Conservation (phyloP, 1,140 invertebrate genomes). For the Drosophila erecta region DNA sequence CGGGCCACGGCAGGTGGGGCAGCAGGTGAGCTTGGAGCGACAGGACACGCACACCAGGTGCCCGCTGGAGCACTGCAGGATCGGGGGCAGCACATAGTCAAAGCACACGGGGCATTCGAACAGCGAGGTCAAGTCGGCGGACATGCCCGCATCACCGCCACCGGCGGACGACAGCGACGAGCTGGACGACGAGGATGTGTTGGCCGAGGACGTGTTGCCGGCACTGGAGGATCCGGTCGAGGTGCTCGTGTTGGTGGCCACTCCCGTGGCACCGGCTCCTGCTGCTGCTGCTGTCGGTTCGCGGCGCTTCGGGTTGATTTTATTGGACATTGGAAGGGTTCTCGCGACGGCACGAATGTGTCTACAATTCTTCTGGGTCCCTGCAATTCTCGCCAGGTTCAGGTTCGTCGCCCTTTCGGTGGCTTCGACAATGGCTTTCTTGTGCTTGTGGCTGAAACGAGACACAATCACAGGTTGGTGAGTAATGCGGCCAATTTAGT, state of each 20-base stretch:
- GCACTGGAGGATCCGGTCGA: conserved; percentile 67
- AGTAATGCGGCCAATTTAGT: conserved; percentile 6
- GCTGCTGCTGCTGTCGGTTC: conserved; percentile 78
- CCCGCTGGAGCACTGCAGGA: conserved; percentile 94
- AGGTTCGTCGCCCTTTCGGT: conserved; percentile 5
- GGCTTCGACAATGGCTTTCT: background rate
- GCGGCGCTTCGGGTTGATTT: conserved; percentile 84
- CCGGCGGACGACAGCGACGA: conserved; percentile 83
- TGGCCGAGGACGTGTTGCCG: conserved; percentile 76
- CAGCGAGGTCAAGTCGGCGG: conserved; percentile 95
- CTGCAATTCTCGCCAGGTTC: conserved; percentile 28
- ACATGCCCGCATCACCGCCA: conserved; percentile 86
- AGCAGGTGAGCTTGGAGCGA: conserved; percentile 97
- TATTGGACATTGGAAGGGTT: conserved; percentile 82
- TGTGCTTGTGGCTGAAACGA: conserved; percentile 23
- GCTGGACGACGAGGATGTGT: conserved; percentile 84
- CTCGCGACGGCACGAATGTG: conserved; percentile 35
- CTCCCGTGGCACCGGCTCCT: conserved; percentile 58
- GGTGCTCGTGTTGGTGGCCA: conserved; percentile 74
- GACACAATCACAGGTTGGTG: background rate
- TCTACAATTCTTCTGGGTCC: conserved; percentile 26
- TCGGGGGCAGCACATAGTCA: conserved; percentile 99
- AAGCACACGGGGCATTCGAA: conserved; percentile 99
- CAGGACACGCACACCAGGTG: conserved; percentile 97
- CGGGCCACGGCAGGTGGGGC: conserved; percentile 98